These are phyloP conservation scores for Psammodynastes pulverulentus DNA, from an alignment of 2,113 vertebrate species.

Conservation along the genomic window DNA sequence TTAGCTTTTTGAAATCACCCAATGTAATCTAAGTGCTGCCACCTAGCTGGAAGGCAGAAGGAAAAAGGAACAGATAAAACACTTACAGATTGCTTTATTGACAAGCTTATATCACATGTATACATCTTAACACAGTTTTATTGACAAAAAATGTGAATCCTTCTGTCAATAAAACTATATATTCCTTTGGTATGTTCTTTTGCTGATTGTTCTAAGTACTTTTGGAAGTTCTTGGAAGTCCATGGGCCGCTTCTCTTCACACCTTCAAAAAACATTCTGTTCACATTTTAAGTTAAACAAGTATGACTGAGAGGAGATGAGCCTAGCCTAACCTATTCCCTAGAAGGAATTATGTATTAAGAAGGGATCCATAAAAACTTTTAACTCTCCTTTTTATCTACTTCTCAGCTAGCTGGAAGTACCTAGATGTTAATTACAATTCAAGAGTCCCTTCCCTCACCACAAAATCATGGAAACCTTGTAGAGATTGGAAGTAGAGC, in stretches of 20 bases:
- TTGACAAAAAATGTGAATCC: background rate
- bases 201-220: conserved; percentile 46
- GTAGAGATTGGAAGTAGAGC: background rate
- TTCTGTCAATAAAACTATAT: background rate
- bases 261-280: conserved; percentile 13
- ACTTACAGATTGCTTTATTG: background rate
- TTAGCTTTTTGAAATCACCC: background rate
- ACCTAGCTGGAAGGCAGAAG: background rate
- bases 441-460: background rate
- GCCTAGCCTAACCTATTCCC: background rate
- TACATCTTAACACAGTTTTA: background rate
- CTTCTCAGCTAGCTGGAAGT: background rate
- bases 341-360: background rate
- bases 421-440: background rate
- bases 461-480: background rate
- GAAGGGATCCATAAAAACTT: background rate
- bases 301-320: background rate
- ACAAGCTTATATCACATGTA: background rate
- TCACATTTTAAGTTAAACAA: background rate
- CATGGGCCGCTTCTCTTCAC: conserved; percentile 14
- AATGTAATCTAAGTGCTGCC: background rate
- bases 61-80: background rate
- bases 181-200: background rate
- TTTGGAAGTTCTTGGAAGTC: conserved; percentile 41
- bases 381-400: background rate